Percentiles rank a stretch among this genome's conserved stretches.
Conservation (phyloP, 2,888 invertebrate genomes). For the Augiades crinisus region DNA sequence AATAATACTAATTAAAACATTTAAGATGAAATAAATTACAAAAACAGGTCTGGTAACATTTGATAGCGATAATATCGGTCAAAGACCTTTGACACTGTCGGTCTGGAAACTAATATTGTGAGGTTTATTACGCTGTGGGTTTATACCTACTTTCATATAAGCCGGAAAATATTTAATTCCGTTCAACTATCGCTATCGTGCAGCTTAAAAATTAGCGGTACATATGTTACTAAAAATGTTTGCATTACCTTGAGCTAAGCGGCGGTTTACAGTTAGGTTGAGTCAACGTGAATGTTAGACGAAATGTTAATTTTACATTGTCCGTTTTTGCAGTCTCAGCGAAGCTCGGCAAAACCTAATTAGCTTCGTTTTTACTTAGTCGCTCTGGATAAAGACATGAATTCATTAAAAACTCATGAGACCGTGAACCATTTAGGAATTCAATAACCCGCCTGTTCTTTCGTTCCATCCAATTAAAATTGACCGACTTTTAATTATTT, state of each 20-base stretch:
- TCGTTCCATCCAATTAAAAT: slow-evolving; percentile 19
- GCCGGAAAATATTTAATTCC: no score
- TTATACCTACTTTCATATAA: no score
- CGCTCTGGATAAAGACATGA: slow-evolving; percentile 47
- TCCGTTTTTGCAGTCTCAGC: slow-evolving; percentile 33
- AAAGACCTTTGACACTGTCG: background rate
- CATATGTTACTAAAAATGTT: slow-evolving; percentile 6
- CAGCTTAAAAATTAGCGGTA: no score
- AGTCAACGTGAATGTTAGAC: slow-evolving; percentile 38
- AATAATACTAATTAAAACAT: no score
- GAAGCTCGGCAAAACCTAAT: slow-evolving; percentile 51
- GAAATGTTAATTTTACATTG: slow-evolving; percentile 41
- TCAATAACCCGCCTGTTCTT: slow-evolving; percentile 34
- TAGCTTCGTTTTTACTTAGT: slow-evolving; percentile 48
- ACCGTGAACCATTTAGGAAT: slow-evolving; percentile 49
- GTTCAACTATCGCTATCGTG: no score
- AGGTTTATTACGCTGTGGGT: no score
- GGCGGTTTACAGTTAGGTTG: slow-evolving; percentile 27
- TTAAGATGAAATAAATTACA: background rate
- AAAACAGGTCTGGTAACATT: no score
- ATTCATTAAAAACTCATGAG: slow-evolving; percentile 53
- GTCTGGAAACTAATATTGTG: no score
- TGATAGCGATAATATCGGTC: background rate
- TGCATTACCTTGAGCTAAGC: slow-evolving; percentile 10
- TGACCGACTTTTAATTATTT: slow-evolving; percentile 18